Conservation (phyloP, 1,140 invertebrate species). For the Drosophila bocki region DNA sequence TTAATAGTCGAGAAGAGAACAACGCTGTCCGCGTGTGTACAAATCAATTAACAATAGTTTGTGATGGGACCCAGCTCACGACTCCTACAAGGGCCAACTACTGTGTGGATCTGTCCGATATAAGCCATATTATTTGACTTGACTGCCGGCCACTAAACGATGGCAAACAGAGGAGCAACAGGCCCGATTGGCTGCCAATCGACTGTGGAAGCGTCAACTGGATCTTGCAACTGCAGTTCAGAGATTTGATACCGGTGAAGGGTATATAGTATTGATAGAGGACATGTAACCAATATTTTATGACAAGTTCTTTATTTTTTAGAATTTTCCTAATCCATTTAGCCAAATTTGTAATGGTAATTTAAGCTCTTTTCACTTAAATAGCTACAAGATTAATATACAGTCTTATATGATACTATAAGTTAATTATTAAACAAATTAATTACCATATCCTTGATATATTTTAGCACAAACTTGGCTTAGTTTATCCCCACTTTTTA, state of each 20-base stretch:
- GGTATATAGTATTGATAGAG: not conserved
- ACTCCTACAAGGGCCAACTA: constrained; percentile 72
- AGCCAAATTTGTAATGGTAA: not conserved
- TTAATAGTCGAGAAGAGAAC: constrained; percentile 56
- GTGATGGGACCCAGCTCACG: constrained; percentile 45
- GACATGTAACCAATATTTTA: not conserved
- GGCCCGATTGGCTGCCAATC: constrained; percentile 75
- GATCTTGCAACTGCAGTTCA: constrained; percentile 59
- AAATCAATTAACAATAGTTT: constrained; percentile 72
- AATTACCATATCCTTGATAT: not conserved
- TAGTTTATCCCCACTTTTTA: not conserved
- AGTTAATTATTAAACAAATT: too few species aligned
- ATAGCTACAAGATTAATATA: not conserved
- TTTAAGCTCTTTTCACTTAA: not conserved
- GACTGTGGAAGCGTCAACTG: constrained; percentile 75
- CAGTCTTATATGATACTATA: not conserved
- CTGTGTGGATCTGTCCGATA: constrained; percentile 51
- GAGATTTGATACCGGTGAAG: not conserved
- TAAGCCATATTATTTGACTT: constrained; percentile 58
- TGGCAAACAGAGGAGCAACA: constrained; percentile 76
- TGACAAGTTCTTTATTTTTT: not conserved
- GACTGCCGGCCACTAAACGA: constrained; percentile 74
- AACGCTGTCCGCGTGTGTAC: constrained; percentile 61
- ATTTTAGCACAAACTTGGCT: not conserved
- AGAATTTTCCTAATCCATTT: too few species aligned